These are phyloP conservation scores for Polydrusus tereticollis DNA, from an alignment of 2,888 invertebrate species.

Conservation along the genomic window DNA sequence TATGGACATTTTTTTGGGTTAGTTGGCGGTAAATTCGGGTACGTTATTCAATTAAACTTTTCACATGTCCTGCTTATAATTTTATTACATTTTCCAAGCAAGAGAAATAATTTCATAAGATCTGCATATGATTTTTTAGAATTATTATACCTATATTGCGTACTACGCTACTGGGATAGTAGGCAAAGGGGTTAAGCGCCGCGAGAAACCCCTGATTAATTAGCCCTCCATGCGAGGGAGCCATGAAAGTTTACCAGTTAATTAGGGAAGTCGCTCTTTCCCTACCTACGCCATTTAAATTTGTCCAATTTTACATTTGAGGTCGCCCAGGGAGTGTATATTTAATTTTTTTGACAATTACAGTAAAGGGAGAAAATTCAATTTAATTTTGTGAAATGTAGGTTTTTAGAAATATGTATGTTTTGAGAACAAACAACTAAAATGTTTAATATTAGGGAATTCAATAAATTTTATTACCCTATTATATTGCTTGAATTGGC, in stretches of 20 bases:
- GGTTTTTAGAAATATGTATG: background rate
- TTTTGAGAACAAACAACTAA: background rate
- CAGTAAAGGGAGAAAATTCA: background rate
- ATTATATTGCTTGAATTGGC: too few species aligned
- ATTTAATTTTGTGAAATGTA: background rate
- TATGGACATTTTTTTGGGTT: too few species aligned
- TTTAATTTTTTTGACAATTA: slow-evolving; percentile 17
- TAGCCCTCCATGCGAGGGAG: slow-evolving; percentile 67
- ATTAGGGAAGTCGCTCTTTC: slow-evolving; percentile 64
- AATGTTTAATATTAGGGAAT: too few species aligned
- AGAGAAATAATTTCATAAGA: too few species aligned
- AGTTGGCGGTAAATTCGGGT: too few species aligned
- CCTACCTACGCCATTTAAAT: slow-evolving; percentile 60
- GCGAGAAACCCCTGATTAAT: slow-evolving; percentile 63
- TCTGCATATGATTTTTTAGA: too few species aligned
- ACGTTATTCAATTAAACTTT: too few species aligned
- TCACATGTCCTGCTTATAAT: too few species aligned
- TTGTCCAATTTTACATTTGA: slow-evolving; percentile 59
- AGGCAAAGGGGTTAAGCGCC: slow-evolving; percentile 55
- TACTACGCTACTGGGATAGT: slow-evolving; percentile 2
- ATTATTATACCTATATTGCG: background rate
- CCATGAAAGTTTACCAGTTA: slow-evolving; percentile 69
- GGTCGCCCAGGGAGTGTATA: slow-evolving; percentile 37
- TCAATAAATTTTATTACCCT: too few species aligned
- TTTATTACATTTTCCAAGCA: too few species aligned